Conservation (phyloP, 1,140 invertebrate species). For the Drosophila neocordata region DNA sequence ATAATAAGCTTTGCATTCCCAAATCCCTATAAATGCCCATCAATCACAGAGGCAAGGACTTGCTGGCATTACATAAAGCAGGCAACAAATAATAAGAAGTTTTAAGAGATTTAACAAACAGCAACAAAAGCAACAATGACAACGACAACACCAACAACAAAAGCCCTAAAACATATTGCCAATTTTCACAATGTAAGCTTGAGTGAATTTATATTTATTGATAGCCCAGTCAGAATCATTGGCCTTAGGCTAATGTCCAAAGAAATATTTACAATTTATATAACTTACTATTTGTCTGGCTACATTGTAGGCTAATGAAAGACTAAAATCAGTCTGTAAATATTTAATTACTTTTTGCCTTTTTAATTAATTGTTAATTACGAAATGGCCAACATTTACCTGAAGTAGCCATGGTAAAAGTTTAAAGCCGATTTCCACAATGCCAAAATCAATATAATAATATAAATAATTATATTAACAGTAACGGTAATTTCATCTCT, state of each 20-base stretch:
- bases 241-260: not conserved
- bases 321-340: not conserved
- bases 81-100: slow-evolving; percentile 35
- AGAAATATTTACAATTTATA: slow-evolving; percentile 6
- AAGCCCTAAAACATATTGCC: slow-evolving; percentile 20
- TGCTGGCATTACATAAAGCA: slow-evolving; percentile 18
- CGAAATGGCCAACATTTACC: not conserved
- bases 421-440: slow-evolving; percentile 11
- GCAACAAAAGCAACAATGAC: slow-evolving; percentile 12
- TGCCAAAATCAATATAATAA: slow-evolving; percentile 6
- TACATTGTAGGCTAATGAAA: not conserved
- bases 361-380: slow-evolving; percentile 3
- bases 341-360: slow-evolving; percentile 1
- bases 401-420: slow-evolving; percentile 26
- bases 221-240: not conserved
- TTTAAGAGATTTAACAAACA: slow-evolving; percentile 31
- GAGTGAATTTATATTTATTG: slow-evolving; percentile 9
- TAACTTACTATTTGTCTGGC: not conserved
- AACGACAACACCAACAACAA: slow-evolving; percentile 16
- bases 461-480: too few species aligned
- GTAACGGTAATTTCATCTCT: not conserved
- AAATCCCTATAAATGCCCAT: slow-evolving; percentile 51
- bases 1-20: slow-evolving; percentile 44
- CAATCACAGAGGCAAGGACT: slow-evolving; percentile 36
- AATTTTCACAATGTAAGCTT: slow-evolving; percentile 33